These are phyloP conservation scores for Hepsetus odoe DNA, from an alignment of 2,113 vertebrate genomes.

Conservation along the genomic window DNA sequence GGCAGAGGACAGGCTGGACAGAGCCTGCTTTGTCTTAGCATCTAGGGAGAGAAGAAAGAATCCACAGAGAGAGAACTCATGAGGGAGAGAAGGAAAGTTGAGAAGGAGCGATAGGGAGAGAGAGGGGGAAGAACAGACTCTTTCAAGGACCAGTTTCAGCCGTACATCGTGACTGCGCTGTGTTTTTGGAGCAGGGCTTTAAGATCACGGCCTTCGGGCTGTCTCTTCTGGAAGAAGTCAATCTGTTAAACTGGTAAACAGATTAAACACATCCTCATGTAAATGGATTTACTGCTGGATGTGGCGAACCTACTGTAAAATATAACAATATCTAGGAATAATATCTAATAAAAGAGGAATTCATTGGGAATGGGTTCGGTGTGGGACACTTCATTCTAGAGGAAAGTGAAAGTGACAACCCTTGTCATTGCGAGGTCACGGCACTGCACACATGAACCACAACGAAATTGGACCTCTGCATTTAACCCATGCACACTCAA, in stretches of 20 bases:
- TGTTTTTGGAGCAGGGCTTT: background rate
- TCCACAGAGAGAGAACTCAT: constrained; percentile 44
- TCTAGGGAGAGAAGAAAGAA: constrained; percentile 51
- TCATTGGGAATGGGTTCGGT: too few relatives aligned
- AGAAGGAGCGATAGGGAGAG: background rate
- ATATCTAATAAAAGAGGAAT: too few relatives aligned
- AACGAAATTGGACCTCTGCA: too few relatives aligned
- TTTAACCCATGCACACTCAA: too few relatives aligned
- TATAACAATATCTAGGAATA: too few relatives aligned
- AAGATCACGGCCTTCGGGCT: background rate
- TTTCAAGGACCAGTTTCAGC: background rate
- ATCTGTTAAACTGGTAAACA: background rate
- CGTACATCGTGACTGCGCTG: background rate
- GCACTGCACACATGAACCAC: too few relatives aligned
- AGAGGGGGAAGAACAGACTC: constrained; percentile 31
- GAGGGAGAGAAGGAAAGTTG: background rate
- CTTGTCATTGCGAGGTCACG: too few relatives aligned
- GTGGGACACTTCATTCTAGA: too few relatives aligned
- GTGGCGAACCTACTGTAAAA: too few relatives aligned
- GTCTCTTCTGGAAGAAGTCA: background rate
- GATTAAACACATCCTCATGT: too few relatives aligned
- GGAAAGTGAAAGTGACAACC: too few relatives aligned
- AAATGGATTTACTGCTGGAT: too few relatives aligned
- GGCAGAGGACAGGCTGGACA: constrained; percentile 67
- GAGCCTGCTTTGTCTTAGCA: constrained; percentile 65